These are phyloP conservation scores for Masnerella sp. DNA, from an alignment of 2,888 invertebrate species.

Conservation along the genomic window DNA sequence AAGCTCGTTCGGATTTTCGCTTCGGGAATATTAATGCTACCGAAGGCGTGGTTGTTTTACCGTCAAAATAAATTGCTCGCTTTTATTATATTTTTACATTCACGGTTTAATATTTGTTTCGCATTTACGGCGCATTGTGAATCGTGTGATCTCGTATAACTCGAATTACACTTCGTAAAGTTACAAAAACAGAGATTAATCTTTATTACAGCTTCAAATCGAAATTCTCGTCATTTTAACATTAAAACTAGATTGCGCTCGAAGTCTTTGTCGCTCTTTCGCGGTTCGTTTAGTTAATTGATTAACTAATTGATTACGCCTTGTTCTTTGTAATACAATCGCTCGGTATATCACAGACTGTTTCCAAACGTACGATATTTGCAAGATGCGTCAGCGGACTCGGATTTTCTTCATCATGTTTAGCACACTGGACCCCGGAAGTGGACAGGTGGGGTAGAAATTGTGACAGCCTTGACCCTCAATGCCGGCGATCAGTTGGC, in stretches of 20 bases:
- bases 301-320: not conserved
- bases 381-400: constrained; percentile 64
- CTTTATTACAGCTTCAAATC: constrained; percentile 4
- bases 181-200: constrained; percentile 27
- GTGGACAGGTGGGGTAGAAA: constrained; percentile 83
- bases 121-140: constrained; percentile 40
- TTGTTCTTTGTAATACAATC: constrained; percentile 2
- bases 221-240: not conserved
- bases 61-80: constrained; percentile 43
- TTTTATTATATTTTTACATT: constrained; percentile 51
- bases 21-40: constrained; percentile 47
- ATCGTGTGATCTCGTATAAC: constrained; percentile 36
- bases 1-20: constrained; percentile 40
- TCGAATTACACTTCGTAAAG: constrained; percentile 27
- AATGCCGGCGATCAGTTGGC: constrained; percentile 82
- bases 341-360: constrained; percentile 64
- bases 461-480: constrained; percentile 84
- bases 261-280: too few relatives aligned
- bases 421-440: constrained; percentile 82
- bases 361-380: constrained; percentile 5
- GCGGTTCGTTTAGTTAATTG: not conserved
- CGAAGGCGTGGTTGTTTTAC: constrained; percentile 42
- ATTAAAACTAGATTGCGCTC: not conserved
- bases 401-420: constrained; percentile 82
- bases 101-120: constrained; percentile 23